A percentile compares a stretch with the other conserved stretches of the same genome.
Evolutionary conservation across 2,113 vertebrate genomes (phyloP).

Genomic region (Mastomys coucha): DNA sequence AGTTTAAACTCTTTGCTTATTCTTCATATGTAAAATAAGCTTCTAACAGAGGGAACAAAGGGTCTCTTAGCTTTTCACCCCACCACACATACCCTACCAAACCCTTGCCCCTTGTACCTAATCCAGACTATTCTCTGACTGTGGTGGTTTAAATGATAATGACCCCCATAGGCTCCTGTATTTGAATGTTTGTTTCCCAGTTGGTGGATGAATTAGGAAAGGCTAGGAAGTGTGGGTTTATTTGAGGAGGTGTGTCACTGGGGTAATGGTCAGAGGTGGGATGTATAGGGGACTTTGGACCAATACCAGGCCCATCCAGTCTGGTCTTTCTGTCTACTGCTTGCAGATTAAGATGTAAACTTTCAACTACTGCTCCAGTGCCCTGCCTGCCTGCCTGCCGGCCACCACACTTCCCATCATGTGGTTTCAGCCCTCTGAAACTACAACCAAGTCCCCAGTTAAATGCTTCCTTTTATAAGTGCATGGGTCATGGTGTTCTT

Average conservation of each 20-base stretch:
- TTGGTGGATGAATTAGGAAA: not conserved
- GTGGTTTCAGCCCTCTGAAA: not conserved
- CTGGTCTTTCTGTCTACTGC: not conserved
- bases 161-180: not conserved
- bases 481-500: not conserved
- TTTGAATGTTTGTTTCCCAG: not conserved
- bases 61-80: not conserved
- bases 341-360: not conserved
- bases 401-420: not conserved
- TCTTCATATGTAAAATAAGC: not conserved
- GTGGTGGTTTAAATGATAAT: not conserved
- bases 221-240: not conserved
- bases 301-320: not conserved
- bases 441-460: not conserved
- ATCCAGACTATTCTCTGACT: not conserved
- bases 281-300: not conserved
- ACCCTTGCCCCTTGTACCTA: accelerated
- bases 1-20: conserved; percentile 9
- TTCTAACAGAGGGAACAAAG: not conserved
- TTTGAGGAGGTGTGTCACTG: not conserved
- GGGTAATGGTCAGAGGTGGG: not conserved
- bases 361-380: not conserved
- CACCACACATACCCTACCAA: not conserved
- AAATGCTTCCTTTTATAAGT: not conserved
- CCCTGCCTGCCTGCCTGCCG: not conserved